Percentiles rank a stretch among this genome's conserved stretches.
Evolutionary conservation across 2,888 invertebrate genomes (phyloP).

Genomic region (Silvanus unidentatus): DNA sequence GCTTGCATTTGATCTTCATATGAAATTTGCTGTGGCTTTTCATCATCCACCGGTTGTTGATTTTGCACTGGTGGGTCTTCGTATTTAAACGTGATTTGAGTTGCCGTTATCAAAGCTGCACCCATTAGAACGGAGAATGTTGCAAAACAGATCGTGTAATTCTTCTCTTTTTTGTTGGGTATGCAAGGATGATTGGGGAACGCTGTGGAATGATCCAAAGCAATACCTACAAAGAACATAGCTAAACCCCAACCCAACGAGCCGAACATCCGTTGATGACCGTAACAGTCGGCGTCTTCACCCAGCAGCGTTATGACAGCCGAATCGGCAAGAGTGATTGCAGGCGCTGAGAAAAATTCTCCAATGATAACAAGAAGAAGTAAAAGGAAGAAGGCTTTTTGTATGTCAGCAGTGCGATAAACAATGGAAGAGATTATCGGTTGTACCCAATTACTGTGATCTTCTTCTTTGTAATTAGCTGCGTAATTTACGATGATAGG

Average conservation of each 20-base stretch:
- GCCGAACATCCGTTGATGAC: slow-evolving; percentile 87
- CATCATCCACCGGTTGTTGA: slow-evolving; percentile 17
- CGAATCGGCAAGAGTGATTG: slow-evolving; percentile 89
- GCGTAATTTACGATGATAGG: slow-evolving; percentile 73
- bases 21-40: slow-evolving; percentile 45
- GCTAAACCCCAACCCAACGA: slow-evolving; percentile 97
- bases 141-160: slow-evolving; percentile 97
- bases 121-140: slow-evolving; percentile 96
- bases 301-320: slow-evolving; percentile 85
- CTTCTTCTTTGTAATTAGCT: slow-evolving; percentile 63
- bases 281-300: slow-evolving; percentile 84
- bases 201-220: slow-evolving; percentile 92
- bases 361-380: slow-evolving; percentile 89
- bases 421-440: slow-evolving; percentile 92
- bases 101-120: slow-evolving; percentile 85
- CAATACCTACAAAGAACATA: slow-evolving; percentile 97
- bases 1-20: slow-evolving; percentile 77
- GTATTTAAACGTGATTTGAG: slow-evolving; percentile 75
- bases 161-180: slow-evolving; percentile 86
- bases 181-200: slow-evolving; percentile 91
- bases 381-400: slow-evolving; percentile 92
- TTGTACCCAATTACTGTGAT: slow-evolving; percentile 72
- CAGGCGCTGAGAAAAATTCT: slow-evolving; percentile 96
- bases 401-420: slow-evolving; percentile 82
- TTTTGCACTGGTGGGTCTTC: slow-evolving; percentile 39